A percentile compares a stretch with the other conserved stretches of the same genome.
phyloP scores from a whole-genome alignment of 1,140 invertebrate species.

The Neelides sp. region DNA sequence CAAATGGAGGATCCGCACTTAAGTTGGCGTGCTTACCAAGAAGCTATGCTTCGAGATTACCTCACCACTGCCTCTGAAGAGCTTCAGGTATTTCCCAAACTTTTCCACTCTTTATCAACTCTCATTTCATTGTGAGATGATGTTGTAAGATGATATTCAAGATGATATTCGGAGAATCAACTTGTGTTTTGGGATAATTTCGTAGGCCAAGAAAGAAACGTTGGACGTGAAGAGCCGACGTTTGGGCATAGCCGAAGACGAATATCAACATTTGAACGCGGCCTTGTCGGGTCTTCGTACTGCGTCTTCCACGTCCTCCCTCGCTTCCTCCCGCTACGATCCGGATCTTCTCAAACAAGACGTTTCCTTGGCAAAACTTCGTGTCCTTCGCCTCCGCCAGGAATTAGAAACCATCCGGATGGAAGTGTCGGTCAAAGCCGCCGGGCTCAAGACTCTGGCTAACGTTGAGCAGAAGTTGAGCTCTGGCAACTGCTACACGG shows the following conservation, averaged over 20 bases:
- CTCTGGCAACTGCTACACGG: slow-evolving; percentile 73
- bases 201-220: slow-evolving; percentile 87
- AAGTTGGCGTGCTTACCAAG: slow-evolving; percentile 90
- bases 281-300: slow-evolving; percentile 55
- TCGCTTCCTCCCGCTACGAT: slow-evolving; percentile 85
- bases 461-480: slow-evolving; percentile 82
- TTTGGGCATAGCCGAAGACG: slow-evolving; percentile 80
- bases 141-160: not conserved
- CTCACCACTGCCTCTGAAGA: slow-evolving; percentile 86
- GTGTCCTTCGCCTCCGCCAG: slow-evolving; percentile 73
- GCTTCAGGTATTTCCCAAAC: slow-evolving; percentile 56
- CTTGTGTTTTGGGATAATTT: not conserved
- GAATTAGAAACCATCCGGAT: slow-evolving; percentile 73
- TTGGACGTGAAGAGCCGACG: slow-evolving; percentile 89
- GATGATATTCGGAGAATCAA: not conserved
- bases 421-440: slow-evolving; percentile 80
- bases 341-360: slow-evolving; percentile 85
- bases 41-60: slow-evolving; percentile 91
- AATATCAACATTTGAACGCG: slow-evolving; percentile 87
- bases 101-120: not conserved
- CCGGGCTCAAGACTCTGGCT: slow-evolving; percentile 79
- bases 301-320: slow-evolving; percentile 65
- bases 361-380: slow-evolving; percentile 70
- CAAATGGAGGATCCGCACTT: slow-evolving; percentile 89
- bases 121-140: not conserved